Evolutionary conservation across 2,888 invertebrate species (phyloP).

Genomic region (Spialia ferax): DNA sequence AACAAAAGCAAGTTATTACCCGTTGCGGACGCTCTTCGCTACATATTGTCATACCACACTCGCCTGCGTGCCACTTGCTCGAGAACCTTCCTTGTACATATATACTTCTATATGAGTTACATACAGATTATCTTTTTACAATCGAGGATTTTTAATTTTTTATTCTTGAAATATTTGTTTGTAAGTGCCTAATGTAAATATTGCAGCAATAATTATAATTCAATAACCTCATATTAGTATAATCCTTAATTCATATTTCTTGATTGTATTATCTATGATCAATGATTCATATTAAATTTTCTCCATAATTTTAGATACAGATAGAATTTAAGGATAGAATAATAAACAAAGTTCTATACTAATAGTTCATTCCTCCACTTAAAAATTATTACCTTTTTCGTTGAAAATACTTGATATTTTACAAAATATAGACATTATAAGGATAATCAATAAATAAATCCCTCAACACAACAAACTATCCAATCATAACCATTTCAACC

Average conservation of each 20-base stretch:
- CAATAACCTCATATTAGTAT: too few species aligned
- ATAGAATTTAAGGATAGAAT: neutral
- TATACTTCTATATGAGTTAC: neutral
- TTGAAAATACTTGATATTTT: neutral
- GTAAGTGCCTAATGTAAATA: neutral
- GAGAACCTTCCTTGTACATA: slow-evolving; percentile 6
- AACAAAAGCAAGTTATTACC: slow-evolving; percentile 75
- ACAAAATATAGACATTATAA: neutral
- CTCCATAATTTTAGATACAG: too few species aligned
- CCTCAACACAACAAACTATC: slow-evolving; percentile 5
- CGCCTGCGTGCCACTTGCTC: slow-evolving; percentile 48
- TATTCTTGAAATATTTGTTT: neutral
- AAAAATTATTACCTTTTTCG: too few species aligned
- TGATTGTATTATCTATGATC: too few species aligned
- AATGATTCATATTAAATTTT: too few species aligned
- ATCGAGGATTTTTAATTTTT: neutral
- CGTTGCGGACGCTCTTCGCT: slow-evolving; percentile 60
- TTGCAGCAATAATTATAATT: too few species aligned
- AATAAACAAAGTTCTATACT: neutral
- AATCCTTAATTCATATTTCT: too few species aligned
- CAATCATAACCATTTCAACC: slow-evolving; percentile 20
- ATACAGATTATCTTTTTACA: neutral
- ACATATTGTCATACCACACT: slow-evolving; percentile 63
- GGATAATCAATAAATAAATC: neutral
- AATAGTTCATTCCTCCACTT: too few species aligned